These are phyloP conservation scores for Hipposideros armiger DNA, from an alignment of 2,113 vertebrate genomes.

Conservation along the genomic window DNA sequence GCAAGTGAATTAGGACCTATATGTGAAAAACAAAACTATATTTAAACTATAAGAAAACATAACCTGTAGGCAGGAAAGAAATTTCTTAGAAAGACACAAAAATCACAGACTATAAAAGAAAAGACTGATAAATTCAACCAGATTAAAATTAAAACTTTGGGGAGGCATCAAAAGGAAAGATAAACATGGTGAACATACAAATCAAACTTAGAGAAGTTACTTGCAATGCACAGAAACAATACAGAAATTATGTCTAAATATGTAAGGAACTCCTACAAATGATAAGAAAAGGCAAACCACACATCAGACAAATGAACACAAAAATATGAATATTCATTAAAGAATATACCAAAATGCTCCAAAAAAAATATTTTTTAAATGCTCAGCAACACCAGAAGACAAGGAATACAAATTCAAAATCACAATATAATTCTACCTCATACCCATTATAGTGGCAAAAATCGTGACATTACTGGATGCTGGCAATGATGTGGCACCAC, in stretches of 20 bases:
- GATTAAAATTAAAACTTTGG: neutral
- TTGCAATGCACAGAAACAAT: neutral
- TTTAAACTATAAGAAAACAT: constrained; percentile 26
- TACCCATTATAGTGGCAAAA: neutral
- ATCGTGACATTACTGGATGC: neutral
- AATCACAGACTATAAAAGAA: neutral
- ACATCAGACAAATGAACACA: neutral
- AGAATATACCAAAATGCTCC: neutral
- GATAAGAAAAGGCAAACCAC: neutral
- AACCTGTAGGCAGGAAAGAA: neutral
- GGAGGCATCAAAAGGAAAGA: neutral
- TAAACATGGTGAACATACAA: neutral
- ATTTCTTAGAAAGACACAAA: constrained; percentile 3
- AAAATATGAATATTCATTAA: neutral
- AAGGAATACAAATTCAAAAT: neutral
- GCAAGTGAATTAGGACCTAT: neutral
- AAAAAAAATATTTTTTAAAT: neutral
- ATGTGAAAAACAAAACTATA: neutral
- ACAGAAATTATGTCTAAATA: neutral
- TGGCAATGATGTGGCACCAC: neutral
- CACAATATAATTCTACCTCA: neutral
- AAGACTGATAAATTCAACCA: neutral
- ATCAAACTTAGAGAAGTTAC: neutral
- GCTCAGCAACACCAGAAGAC: neutral
- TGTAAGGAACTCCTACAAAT: neutral